Percentiles rank a stretch among this genome's conserved stretches.
Conservation (phyloP, 2,888 invertebrate species). For the Euzophera pinguis region DNA sequence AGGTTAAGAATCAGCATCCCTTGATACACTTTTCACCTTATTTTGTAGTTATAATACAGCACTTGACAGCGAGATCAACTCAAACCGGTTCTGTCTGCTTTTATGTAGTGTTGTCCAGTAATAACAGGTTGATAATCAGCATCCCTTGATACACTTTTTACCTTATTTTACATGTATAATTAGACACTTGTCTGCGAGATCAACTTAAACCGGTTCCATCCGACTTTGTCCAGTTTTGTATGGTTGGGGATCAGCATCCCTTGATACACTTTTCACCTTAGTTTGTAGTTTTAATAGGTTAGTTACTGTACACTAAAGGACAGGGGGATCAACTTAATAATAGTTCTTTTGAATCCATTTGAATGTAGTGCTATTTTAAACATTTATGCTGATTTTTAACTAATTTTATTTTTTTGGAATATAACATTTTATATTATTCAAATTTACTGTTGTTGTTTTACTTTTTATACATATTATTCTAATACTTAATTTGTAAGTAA, state of each 20-base stretch:
- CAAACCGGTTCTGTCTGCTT: neutral
- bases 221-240: neutral
- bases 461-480: no score
- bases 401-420: no score
- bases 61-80: constrained; percentile 4
- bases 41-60: constrained; percentile 10
- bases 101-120: neutral
- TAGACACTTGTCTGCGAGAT: constrained; percentile 7
- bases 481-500: no score
- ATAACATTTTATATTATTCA: no score
- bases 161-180: constrained; percentile 4
- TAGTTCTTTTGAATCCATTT: no score
- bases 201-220: neutral
- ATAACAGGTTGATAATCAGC: neutral
- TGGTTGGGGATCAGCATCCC: neutral
- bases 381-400: no score
- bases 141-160: neutral
- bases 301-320: no score
- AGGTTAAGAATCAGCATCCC: constrained; percentile 24
- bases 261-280: neutral
- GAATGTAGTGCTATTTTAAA: no score
- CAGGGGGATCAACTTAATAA: no score
- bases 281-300: no score
- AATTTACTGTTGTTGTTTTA: no score
- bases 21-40: constrained; percentile 55